Conservation (phyloP, 1,140 invertebrate genomes). For the Heliconius eleuchia region DNA sequence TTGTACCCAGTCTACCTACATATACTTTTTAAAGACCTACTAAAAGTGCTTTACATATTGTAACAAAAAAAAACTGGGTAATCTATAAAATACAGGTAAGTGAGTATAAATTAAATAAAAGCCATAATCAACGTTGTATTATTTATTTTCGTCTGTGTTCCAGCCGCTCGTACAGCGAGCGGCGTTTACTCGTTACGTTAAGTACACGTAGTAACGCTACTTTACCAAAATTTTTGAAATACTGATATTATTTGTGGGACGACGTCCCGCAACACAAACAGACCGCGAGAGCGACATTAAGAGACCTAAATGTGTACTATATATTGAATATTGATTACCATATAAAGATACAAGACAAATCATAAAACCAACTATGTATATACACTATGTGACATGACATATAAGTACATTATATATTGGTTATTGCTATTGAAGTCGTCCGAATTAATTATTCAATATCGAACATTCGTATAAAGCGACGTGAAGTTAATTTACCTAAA, state of each 20-base stretch:
- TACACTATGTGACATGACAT: constrained; percentile 50
- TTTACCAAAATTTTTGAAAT: constrained; percentile 76
- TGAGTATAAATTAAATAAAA: constrained; percentile 36
- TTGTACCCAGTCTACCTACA: too few relatives aligned
- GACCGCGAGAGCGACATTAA: constrained; percentile 57
- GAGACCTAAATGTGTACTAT: constrained; percentile 49
- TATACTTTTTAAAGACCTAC: too few relatives aligned
- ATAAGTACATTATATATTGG: constrained; percentile 37
- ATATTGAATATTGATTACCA: constrained; percentile 51
- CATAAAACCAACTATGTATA: constrained; percentile 50
- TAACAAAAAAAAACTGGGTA: too few relatives aligned
- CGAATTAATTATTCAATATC: constrained; percentile 7
- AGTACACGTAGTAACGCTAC: constrained; percentile 78
- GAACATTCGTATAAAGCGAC: constrained; percentile 31
- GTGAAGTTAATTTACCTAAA: constrained; percentile 35
- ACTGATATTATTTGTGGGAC: constrained; percentile 75
- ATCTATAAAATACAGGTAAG: background rate
- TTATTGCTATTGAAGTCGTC: constrained; percentile 36
- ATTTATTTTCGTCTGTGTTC: constrained; percentile 77
- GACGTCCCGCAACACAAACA: constrained; percentile 71
- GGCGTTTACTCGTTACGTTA: constrained; percentile 62
- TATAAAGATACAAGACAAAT: constrained; percentile 51
- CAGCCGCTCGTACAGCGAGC: constrained; percentile 72
- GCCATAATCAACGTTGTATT: constrained; percentile 73
- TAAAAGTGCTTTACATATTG: too few relatives aligned